Percentiles rank a stretch among this genome's conserved stretches.
phyloP scores from a whole-genome alignment of 2,113 vertebrate genomes.

The Hippolais icterina region DNA sequence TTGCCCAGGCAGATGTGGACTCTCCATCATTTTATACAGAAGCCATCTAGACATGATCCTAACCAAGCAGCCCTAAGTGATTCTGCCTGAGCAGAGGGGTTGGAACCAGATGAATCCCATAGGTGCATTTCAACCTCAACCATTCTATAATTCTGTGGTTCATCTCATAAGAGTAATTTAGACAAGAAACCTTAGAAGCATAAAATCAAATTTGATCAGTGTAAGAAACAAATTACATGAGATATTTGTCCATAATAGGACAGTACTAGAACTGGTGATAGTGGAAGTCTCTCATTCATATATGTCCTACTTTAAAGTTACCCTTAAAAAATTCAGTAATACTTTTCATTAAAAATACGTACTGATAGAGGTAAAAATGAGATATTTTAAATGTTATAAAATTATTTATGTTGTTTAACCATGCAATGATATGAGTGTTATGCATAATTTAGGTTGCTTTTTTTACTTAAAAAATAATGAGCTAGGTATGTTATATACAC shows the following conservation, averaged over 20 bases:
- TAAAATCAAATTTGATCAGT: neutral
- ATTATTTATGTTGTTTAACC: conserved; percentile 21
- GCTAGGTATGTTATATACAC: neutral
- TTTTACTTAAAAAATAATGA: conserved; percentile 4
- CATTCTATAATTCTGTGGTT: neutral
- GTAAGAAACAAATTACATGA: neutral
- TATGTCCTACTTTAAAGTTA: neutral
- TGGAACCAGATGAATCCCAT: neutral
- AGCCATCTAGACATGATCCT: too few relatives aligned
- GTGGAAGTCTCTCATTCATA: neutral
- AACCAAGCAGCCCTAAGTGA: neutral
- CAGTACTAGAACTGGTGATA: neutral
- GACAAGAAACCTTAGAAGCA: neutral
- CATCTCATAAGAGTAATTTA: neutral
- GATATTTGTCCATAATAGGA: neutral
- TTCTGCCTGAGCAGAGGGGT: neutral
- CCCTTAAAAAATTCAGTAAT: neutral
- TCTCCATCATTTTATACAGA: neutral
- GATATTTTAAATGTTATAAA: neutral
- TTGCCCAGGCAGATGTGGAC: neutral
- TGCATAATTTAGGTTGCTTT: conserved; percentile 6
- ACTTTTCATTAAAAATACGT: neutral
- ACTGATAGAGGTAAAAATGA: neutral
- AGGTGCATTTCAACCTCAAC: neutral
- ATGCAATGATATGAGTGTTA: neutral